Evolutionary conservation across 2,888 invertebrate genomes (phyloP).

Genomic region (Aleiodes leptofemur): DNA sequence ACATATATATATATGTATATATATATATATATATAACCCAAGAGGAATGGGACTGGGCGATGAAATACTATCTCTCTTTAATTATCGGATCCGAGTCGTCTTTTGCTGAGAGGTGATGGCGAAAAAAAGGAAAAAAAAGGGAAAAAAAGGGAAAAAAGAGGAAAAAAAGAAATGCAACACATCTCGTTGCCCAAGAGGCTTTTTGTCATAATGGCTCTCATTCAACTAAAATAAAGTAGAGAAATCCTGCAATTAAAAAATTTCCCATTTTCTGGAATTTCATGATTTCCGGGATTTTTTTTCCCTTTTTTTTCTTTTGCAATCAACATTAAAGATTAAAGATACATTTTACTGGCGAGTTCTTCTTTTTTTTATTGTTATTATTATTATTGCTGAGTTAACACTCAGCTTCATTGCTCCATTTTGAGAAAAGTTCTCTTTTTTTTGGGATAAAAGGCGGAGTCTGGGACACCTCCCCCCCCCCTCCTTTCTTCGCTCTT

Average conservation of each 20-base stretch:
- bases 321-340: too few relatives aligned
- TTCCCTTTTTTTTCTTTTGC: not conserved
- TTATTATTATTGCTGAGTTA: too few relatives aligned
- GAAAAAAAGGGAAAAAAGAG: not conserved
- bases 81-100: conserved; percentile 57
- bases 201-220: conserved; percentile 14
- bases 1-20: too few relatives aligned
- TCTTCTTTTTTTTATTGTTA: too few relatives aligned
- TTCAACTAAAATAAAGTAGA: conserved; percentile 66
- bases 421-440: too few relatives aligned
- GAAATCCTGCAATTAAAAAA: too few relatives aligned
- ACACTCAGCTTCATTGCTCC: too few relatives aligned
- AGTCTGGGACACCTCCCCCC: too few relatives aligned
- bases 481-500: too few relatives aligned
- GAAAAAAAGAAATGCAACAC: not conserved
- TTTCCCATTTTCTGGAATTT: not conserved
- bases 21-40: too few relatives aligned
- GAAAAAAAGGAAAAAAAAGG: not conserved
- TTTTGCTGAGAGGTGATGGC: conserved; percentile 27
- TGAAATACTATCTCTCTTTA: conserved; percentile 60
- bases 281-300: conserved; percentile 44
- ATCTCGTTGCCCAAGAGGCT: conserved; percentile 3
- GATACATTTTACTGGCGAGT: too few relatives aligned
- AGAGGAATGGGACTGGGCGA: conserved; percentile 50
- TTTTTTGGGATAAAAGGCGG: too few relatives aligned